Conservation (phyloP, 2,888 invertebrate species). For the Limulus polyphemus region DNA sequence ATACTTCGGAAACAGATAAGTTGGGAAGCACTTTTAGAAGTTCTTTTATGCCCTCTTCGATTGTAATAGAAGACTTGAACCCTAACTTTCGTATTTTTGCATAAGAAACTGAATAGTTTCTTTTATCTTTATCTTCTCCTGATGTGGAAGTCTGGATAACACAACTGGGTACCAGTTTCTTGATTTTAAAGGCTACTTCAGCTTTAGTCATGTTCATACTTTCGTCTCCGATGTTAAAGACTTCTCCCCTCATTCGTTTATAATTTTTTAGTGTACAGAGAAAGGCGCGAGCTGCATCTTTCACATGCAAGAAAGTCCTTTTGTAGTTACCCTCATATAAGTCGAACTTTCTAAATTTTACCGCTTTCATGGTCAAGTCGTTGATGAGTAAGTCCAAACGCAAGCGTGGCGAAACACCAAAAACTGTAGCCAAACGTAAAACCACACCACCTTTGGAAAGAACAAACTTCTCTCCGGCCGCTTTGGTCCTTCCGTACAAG, state of each 20-base stretch:
- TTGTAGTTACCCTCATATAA: slow-evolving; percentile 35
- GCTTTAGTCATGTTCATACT: slow-evolving; percentile 36
- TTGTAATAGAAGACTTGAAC: slow-evolving; percentile 31
- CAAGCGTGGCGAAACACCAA: slow-evolving; percentile 36
- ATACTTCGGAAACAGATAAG: slow-evolving; percentile 23
- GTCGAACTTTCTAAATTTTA: slow-evolving; percentile 32
- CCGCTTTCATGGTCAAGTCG: slow-evolving; percentile 33
- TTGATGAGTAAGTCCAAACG: slow-evolving; percentile 37
- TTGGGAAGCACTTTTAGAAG: slow-evolving; percentile 33
- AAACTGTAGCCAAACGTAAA: slow-evolving; percentile 36
- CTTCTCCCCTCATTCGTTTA: slow-evolving; percentile 32
- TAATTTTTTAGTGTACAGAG: slow-evolving; percentile 34
- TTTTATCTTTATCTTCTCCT: slow-evolving; percentile 36
- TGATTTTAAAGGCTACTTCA: slow-evolving; percentile 32
- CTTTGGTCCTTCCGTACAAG: slow-evolving; percentile 36
- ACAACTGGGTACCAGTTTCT: slow-evolving; percentile 31
- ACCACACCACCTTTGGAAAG: slow-evolving; percentile 31
- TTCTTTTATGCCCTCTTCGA: slow-evolving; percentile 33
- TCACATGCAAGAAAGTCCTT: slow-evolving; percentile 36
- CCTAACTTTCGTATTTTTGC: slow-evolving; percentile 33
- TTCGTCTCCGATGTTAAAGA: slow-evolving; percentile 37
- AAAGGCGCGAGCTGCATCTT: slow-evolving; percentile 36
- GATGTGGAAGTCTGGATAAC: slow-evolving; percentile 24
- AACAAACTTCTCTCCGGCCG: slow-evolving; percentile 32
- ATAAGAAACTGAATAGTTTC: slow-evolving; percentile 38